Base-by-base conservation (phyloP, 2,888 invertebrate species). In the Agrotis ipsilon region DNA sequence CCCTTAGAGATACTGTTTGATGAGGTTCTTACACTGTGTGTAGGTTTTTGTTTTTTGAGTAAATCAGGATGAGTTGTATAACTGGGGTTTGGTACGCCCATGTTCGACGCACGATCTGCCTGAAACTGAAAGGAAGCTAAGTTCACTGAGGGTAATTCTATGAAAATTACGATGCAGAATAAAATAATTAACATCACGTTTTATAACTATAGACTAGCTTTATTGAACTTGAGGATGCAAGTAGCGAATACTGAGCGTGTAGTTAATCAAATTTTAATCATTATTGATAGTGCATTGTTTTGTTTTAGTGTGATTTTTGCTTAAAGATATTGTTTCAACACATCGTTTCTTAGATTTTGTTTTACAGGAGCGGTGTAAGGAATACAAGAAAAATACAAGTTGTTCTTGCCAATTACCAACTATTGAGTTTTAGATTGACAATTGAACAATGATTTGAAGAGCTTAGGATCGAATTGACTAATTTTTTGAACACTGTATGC, bases 171-270 rank as follows among this genome's bases (percentile, higher is more conserved):
- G 19, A 75, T 21, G 19, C 27, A 66, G 11, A 68, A 65, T 14
- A 68, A 54, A 68, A 65, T 13, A 24, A 66, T 59, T 45, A 43
- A 66, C 78, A 75, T 77, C 57, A 69, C 60, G 75, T 64, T 57
- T 64, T 57, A 43, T 21, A 64, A 48, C 16, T 55, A 11, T 13
- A 19, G 39, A 58, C 55, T 69, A 64, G 51, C 49, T 74, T 62
- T 68, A 62, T 63, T 48, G 43, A 65, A 59, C 43, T n/a, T 48
- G 19, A n/a, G 18, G 13, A 43, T 60, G 19, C 11, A 58, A 68
- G 18, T 57, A 63, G 59, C n/a, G 39, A 51, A 19, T 52, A 43
- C n/a, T 48, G 13, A 18, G 21, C 14, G 19, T n/a, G n/a, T 18
- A 32, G 2, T 27, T 54, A 61, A 18, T 62, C 11, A 27, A 61